Evolutionary conservation across 1,140 invertebrate species (phyloP).

Genomic region (Protaetia brevitarsis): DNA sequence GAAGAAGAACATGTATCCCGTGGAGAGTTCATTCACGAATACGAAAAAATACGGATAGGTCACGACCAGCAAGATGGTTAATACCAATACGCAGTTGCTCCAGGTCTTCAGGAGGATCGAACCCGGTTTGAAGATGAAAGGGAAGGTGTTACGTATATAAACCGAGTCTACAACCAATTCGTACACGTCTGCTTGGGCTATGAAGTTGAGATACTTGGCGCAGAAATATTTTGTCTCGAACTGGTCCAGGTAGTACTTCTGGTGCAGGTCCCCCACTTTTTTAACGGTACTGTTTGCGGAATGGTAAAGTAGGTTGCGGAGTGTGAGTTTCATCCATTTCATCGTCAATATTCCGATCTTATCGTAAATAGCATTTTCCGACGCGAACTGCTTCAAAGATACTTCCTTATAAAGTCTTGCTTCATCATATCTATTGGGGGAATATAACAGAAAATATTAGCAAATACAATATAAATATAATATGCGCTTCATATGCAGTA

Average conservation of each 20-base stretch:
- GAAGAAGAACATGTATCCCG: constrained; percentile 20
- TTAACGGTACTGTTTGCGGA: neutral
- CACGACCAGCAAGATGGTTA: neutral
- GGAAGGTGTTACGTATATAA: constrained; percentile 26
- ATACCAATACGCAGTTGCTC: neutral
- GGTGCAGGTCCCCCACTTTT: neutral
- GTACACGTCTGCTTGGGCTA: constrained; percentile 26
- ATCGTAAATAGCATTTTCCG: neutral
- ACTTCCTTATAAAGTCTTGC: constrained; percentile 6
- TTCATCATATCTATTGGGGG: neutral
- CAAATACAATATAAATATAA: no score
- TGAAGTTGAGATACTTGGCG: constrained; percentile 26
- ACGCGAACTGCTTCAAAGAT: neutral
- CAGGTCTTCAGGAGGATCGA: constrained; percentile 25
- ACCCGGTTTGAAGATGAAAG: constrained; percentile 29
- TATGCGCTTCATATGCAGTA: no score
- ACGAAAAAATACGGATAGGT: constrained; percentile 21
- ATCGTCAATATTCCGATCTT: constrained; percentile 1
- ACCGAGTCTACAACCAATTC: constrained; percentile 26
- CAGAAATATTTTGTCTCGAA: constrained; percentile 25
- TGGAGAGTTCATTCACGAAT: neutral
- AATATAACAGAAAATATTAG: neutral
- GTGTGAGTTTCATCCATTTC: constrained; percentile 23
- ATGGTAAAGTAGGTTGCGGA: constrained; percentile 6
- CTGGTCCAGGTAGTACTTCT: neutral